These are phyloP conservation scores for Eumeta japonica DNA, from an alignment of 1,140 invertebrate species.

Conservation along the genomic window DNA sequence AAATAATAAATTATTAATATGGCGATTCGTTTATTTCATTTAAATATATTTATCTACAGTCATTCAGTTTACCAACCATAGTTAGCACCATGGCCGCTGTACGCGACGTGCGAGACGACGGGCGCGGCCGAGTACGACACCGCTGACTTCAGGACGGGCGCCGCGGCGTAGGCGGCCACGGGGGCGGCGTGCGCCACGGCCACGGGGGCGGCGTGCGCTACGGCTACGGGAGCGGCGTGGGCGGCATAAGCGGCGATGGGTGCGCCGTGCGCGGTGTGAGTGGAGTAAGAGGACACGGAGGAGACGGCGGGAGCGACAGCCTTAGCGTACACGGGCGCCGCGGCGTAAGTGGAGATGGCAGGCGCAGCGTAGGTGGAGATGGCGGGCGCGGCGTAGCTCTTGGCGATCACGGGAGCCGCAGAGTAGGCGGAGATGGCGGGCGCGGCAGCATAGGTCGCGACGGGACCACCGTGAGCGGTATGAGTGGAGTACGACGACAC, in stretches of 20 bases:
- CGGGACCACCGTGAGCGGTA: slow-evolving; percentile 11
- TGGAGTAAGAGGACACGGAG: slow-evolving; percentile 34
- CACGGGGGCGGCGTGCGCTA: slow-evolving; percentile 21
- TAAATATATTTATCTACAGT: no score
- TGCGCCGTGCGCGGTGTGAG: slow-evolving; percentile 30
- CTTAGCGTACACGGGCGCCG: slow-evolving; percentile 22
- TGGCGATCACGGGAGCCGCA: slow-evolving; percentile 14
- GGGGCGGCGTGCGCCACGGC: slow-evolving; percentile 23
- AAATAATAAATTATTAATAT: no score
- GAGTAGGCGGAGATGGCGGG: slow-evolving; percentile 9
- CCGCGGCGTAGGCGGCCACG: slow-evolving; percentile 16
- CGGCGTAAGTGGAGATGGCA: slow-evolving; percentile 16
- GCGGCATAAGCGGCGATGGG: slow-evolving; percentile 22
- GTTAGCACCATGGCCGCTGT: slow-evolving; percentile 15
- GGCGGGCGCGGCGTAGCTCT: not conserved
- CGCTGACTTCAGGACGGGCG: slow-evolving; percentile 14
- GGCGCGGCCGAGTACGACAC: slow-evolving; percentile 10
- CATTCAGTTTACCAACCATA: slow-evolving; percentile 25
- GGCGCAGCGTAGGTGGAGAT: slow-evolving; percentile 18
- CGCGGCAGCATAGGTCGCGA: slow-evolving; percentile 11
- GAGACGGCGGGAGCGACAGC: slow-evolving; percentile 23
- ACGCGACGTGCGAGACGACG: slow-evolving; percentile 10
- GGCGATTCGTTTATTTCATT: no score
- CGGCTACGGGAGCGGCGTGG: slow-evolving; percentile 19
- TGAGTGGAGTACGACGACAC: slow-evolving; percentile 10